These are phyloP conservation scores for Ciconia maguari DNA, from an alignment of 2,113 vertebrate species.

Conservation along the genomic window DNA sequence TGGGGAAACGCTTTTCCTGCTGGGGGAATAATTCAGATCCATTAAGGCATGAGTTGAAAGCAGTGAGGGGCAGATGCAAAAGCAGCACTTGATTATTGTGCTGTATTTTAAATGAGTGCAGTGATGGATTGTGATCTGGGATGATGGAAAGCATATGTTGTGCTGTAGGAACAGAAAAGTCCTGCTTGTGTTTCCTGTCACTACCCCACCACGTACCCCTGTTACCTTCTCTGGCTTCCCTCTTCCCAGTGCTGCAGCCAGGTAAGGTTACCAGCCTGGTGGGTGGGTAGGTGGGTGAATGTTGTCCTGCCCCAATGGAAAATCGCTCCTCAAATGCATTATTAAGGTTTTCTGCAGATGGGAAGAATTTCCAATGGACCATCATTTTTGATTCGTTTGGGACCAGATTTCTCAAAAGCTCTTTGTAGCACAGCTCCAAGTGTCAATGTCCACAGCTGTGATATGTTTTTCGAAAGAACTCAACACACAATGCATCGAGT, in stretches of 20 bases:
- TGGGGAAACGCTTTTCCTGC: not conserved
- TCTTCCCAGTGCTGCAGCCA: not conserved
- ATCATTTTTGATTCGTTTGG: not conserved
- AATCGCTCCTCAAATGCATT: not conserved
- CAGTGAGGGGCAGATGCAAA: not conserved
- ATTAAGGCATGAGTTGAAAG: not conserved
- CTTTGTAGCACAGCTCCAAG: not conserved
- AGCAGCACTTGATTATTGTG: not conserved
- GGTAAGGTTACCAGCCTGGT: not conserved
- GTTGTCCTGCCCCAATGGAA: not conserved
- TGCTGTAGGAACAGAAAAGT: not conserved
- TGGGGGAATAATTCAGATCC: not conserved
- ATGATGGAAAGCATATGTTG: not conserved
- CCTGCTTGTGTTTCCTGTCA: not conserved
- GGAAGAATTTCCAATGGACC: not conserved
- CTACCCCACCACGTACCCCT: not conserved
- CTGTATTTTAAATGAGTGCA: not conserved
- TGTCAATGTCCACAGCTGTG: not conserved
- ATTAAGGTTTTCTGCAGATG: not conserved
- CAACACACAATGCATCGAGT: too few relatives aligned
- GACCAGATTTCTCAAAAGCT: not conserved
- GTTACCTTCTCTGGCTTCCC: not conserved
- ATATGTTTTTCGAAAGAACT: not conserved
- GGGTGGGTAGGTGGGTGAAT: not conserved
- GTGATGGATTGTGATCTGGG: not conserved